Evolutionary conservation across 2,888 invertebrate species (phyloP).

Genomic region (Rhabditoides inermis): DNA sequence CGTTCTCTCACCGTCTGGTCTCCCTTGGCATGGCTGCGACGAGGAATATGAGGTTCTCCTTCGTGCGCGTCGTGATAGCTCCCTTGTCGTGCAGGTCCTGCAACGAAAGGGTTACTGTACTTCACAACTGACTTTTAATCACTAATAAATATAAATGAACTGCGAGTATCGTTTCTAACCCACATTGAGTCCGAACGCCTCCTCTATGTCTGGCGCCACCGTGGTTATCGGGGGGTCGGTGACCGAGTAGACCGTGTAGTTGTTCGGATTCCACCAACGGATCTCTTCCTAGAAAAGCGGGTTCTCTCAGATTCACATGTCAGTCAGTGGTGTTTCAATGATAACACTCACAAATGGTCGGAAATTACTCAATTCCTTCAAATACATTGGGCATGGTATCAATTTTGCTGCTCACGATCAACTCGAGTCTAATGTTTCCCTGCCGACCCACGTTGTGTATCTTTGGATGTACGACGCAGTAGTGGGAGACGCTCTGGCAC

Average conservation of each 20-base stretch:
- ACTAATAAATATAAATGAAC: too few relatives aligned
- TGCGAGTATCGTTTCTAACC: too few relatives aligned
- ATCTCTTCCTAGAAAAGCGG: constrained; percentile 32
- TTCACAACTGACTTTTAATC: too few relatives aligned
- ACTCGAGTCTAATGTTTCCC: too few relatives aligned
- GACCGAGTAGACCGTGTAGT: constrained; percentile 45
- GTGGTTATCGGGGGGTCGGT: constrained; percentile 34
- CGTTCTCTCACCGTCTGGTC: constrained; percentile 16
- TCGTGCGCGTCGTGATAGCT: constrained; percentile 50
- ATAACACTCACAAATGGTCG: too few relatives aligned
- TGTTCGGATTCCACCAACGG: constrained; percentile 49
- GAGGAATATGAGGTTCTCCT: constrained; percentile 49
- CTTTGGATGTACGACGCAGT: constrained; percentile 42
- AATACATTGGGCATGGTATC: too few relatives aligned
- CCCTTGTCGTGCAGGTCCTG: constrained; percentile 47
- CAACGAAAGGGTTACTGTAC: too few relatives aligned
- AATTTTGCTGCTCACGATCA: too few relatives aligned
- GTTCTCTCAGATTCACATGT: neutral
- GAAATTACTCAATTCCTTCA: too few relatives aligned
- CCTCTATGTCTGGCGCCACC: constrained; percentile 30
- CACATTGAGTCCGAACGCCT: constrained; percentile 43
- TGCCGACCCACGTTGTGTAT: too few relatives aligned
- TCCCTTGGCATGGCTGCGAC: constrained; percentile 48
- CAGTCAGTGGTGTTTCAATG: neutral
- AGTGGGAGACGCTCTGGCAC: constrained; percentile 50